A percentile compares a stretch with the other conserved stretches of the same genome.
phyloP scores from a whole-genome alignment of 2,888 invertebrate genomes.

The Trichopoda pennipes region DNA sequence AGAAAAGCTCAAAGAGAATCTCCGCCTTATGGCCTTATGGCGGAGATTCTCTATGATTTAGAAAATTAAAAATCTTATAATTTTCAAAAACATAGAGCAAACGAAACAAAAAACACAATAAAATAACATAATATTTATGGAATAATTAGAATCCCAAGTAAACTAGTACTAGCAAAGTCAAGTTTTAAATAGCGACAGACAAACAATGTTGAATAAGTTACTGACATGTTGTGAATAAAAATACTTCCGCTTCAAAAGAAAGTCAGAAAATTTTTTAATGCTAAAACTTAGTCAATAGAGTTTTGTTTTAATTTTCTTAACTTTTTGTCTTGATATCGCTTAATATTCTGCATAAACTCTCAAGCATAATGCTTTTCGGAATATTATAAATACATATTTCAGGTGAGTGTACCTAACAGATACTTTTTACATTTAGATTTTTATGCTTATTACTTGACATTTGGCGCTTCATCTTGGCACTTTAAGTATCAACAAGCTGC shows the following conservation, averaged over 20 bases:
- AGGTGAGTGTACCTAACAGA: slow-evolving; percentile 2
- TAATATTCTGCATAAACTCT: slow-evolving; percentile 41
- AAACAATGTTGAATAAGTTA: slow-evolving; percentile 12
- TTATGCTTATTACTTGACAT: slow-evolving; percentile 67
- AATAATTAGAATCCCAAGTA: slow-evolving; percentile 51
- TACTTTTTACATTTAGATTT: slow-evolving; percentile 55
- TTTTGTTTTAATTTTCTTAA: not conserved
- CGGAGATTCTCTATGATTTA: not conserved
- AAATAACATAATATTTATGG: slow-evolving; percentile 19
- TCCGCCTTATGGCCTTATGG: too few species aligned
- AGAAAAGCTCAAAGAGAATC: not conserved
- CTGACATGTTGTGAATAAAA: slow-evolving; percentile 59
- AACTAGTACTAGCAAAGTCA: slow-evolving; percentile 8
- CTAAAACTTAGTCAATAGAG: slow-evolving; percentile 26
- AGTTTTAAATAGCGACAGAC: slow-evolving; percentile 8
- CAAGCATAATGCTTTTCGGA: slow-evolving; percentile 56
- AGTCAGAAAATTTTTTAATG: slow-evolving; percentile 38
- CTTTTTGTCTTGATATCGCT: slow-evolving; percentile 4
- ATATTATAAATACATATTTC: slow-evolving; percentile 58
- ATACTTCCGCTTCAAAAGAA: slow-evolving; percentile 62
- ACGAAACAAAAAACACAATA: too few species aligned
- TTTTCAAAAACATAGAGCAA: too few species aligned
- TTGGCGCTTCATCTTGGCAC: slow-evolving; percentile 67
- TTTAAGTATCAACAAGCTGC: slow-evolving; percentile 47
- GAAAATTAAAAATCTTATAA: slow-evolving; percentile 2